A percentile compares a stretch with the other conserved stretches of the same genome.
Conservation (phyloP, 2,113 vertebrate species). For the Urocolius indicus region DNA sequence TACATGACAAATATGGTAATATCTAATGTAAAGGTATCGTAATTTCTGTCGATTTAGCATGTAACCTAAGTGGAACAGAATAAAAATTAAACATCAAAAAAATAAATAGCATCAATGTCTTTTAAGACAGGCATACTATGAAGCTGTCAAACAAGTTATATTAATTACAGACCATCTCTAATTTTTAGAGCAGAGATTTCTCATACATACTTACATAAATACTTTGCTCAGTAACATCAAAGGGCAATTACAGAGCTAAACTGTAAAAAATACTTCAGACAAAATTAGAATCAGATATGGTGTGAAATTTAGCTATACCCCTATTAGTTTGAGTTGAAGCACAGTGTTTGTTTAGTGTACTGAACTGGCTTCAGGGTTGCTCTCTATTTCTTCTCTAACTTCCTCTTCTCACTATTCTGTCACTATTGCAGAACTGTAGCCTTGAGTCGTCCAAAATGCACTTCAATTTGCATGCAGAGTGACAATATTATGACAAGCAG, state of each 20-base stretch:
- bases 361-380: neutral
- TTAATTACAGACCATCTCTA: conserved; percentile 53
- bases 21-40: neutral
- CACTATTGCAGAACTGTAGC: neutral
- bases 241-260: conserved; percentile 3
- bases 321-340: neutral
- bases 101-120: conserved; percentile 23
- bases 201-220: neutral
- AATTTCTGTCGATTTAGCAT: neutral
- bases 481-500: neutral
- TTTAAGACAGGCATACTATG: conserved; percentile 40
- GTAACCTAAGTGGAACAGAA: neutral
- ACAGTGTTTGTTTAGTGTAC: neutral
- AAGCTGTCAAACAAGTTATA: conserved; percentile 61
- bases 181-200: conserved; percentile 40
- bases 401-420: neutral
- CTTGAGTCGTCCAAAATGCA: neutral
- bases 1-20: neutral
- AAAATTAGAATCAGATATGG: neutral
- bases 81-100: neutral
- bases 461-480: neutral
- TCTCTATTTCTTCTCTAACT: neutral
- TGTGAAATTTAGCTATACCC: neutral
- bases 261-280: neutral
- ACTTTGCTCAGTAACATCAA: conserved; percentile 8